phyloP scores from a whole-genome alignment of 2,888 invertebrate species.

The Xestia xanthographa region DNA sequence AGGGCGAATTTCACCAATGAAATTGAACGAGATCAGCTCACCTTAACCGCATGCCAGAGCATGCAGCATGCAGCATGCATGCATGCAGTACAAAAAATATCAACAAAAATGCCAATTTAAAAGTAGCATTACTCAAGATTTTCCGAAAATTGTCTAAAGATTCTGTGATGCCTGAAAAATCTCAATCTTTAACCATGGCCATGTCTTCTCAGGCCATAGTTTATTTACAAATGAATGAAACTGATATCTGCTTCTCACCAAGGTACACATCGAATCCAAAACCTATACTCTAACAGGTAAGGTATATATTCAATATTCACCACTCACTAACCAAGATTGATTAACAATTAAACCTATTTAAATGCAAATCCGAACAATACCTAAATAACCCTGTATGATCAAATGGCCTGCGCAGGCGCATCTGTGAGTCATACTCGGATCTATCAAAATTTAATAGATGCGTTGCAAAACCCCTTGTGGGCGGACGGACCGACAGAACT shows the following conservation, averaged over 20 bases:
- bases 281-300: too few species aligned
- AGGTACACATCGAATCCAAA: neutral
- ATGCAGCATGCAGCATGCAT: too few species aligned
- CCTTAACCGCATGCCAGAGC: too few species aligned
- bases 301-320: conserved; percentile 1
- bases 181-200: neutral
- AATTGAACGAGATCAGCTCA: too few species aligned
- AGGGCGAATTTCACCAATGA: too few species aligned
- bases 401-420: conserved; percentile 69
- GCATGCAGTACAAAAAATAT: too few species aligned
- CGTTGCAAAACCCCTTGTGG: conserved; percentile 82
- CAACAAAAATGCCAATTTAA: too few species aligned
- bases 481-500: conserved; percentile 73
- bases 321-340: conserved; percentile 43
- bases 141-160: neutral
- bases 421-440: conserved; percentile 72
- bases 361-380: conserved; percentile 64
- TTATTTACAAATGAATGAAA: neutral
- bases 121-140: neutral
- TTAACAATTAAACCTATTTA: conserved; percentile 65
- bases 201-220: neutral
- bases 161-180: neutral
- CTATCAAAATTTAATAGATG: conserved; percentile 85
- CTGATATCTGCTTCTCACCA: neutral
- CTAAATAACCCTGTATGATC: conserved; percentile 68